Percentiles rank a stretch among this genome's conserved stretches.
Evolutionary conservation across 2,797 vertebrate genomes (phyloP).

Genomic region (Pipistrellus pipistrellus): DNA sequence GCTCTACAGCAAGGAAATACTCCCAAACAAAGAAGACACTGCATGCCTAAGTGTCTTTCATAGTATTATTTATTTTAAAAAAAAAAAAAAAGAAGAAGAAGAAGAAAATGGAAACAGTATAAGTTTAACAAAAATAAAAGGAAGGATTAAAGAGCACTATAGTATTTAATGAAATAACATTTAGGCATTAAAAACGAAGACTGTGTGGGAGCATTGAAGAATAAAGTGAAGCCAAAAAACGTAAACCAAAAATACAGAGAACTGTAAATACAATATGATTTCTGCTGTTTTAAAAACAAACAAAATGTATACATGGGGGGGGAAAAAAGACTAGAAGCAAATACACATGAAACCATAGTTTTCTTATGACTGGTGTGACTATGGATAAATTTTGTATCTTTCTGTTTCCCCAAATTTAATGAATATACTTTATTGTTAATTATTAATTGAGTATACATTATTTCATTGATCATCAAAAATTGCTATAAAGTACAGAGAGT

Average conservation of each 20-base stretch:
- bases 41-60: background rate
- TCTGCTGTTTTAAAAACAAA: slow-evolving; percentile 31
- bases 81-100: too few relatives aligned
- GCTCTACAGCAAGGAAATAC: slow-evolving; percentile 49
- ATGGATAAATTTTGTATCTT: slow-evolving; percentile 35
- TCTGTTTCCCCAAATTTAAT: slow-evolving; percentile 63
- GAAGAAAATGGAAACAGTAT: slow-evolving; percentile 15
- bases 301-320: background rate
- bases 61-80: slow-evolving; percentile 51
- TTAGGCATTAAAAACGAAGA: slow-evolving; percentile 61
- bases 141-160: slow-evolving; percentile 27
- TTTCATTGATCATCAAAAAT: slow-evolving; percentile 58
- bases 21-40: slow-evolving; percentile 15
- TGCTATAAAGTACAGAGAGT: slow-evolving; percentile 1
- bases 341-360: slow-evolving; percentile 31
- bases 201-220: background rate
- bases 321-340: slow-evolving; percentile 30
- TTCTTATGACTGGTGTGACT: background rate
- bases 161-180: slow-evolving; percentile 54
- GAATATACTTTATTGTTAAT: slow-evolving; percentile 26
- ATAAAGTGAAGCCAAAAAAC: background rate
- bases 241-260: background rate
- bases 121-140: slow-evolving; percentile 51
- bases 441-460: slow-evolving; percentile 25
- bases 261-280: background rate